Base-by-base conservation (phyloP, 2,797 vertebrate genomes). In the Podarcis lilfordi region DNA sequence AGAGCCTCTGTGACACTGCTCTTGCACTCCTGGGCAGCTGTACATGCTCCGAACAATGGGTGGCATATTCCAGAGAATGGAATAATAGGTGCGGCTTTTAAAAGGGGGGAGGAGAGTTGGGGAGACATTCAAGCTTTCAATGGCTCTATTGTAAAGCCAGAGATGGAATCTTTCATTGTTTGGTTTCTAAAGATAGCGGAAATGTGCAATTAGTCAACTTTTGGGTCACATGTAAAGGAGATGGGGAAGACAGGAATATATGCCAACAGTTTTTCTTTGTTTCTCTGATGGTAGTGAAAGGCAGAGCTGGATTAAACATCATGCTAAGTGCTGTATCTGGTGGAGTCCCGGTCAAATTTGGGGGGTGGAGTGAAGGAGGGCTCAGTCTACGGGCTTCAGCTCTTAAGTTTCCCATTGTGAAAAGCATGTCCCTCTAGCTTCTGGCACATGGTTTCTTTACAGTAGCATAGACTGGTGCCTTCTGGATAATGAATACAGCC, bases 51-150 rank as follows among this genome's bases (percentile, higher is more conserved):
- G 55, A 91, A 95, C 94, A 95, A 94, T 91, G 89, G 75, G 69
- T 21, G 55, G 75, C 92, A 94, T 95, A 94, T 95, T 94, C 86
- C 50, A 43, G 43, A 79, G 40, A 61, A 86, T 69, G 68, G 82
- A 69, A 87, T 90, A 80, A 74, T 88, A 93, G 86, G 89, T 89
- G 59, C 75, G 66, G 90, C 88, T 93, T 93, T 88, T 88, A 89
- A 92, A 86, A 69, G 5, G 13, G 55, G 50, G 45, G 29, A 45
- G 35, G 7, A 8, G 43, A n/a, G 32, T 91, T 64, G 55, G 86
- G 87, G 75, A 78, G 85, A 93, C 88, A 92, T 84, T 90, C 90
- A 87, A 50, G 87, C 88, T 89, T 78, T 89, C 1, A 0, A 80
- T 86, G 77, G 55, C 71, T 91, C 75, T n/a, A 23, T 81, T 6